Evolutionary conservation across 2,888 invertebrate species (phyloP).

Genomic region (Archips xylosteana): DNA sequence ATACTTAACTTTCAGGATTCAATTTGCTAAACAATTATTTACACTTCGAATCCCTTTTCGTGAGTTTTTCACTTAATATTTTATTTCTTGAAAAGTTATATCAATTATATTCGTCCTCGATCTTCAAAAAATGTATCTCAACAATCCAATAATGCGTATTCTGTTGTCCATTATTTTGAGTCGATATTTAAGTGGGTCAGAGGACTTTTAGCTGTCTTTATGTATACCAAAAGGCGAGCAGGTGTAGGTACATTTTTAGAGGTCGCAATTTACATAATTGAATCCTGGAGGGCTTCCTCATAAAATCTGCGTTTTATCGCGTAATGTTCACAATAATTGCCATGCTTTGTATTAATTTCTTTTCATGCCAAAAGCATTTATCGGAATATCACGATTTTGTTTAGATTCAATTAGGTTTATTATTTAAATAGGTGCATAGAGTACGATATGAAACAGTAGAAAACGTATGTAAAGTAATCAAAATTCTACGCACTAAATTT

Average conservation of each 20-base stretch:
- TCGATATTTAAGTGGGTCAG: conserved; percentile 20
- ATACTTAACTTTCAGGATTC: no score
- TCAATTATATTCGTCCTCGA: neutral
- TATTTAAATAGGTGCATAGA: no score
- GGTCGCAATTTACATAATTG: conserved; percentile 56
- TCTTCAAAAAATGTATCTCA: neutral
- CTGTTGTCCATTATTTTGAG: conserved; percentile 21
- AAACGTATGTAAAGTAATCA: no score
- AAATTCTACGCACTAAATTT: no score
- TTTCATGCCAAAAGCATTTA: conserved; percentile 6
- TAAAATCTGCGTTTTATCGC: conserved; percentile 46
- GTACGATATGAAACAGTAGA: no score
- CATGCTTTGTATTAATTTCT: conserved; percentile 13
- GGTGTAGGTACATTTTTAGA: conserved; percentile 48
- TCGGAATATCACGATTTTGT: neutral
- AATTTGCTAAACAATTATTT: neutral
- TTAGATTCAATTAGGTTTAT: neutral
- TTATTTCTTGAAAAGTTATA: neutral
- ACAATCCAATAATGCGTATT: conserved; percentile 21
- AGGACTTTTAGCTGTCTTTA: conserved; percentile 18
- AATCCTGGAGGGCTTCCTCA: conserved; percentile 44
- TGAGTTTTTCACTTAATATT: neutral
- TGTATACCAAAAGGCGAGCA: conserved; percentile 36
- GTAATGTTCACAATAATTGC: conserved; percentile 30
- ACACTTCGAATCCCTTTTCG: neutral